A percentile compares a stretch with the other conserved stretches of the same genome.
Evolutionary conservation across 2,888 invertebrate genomes (phyloP).

Genomic region (Poecilobothrus nobilitatus): DNA sequence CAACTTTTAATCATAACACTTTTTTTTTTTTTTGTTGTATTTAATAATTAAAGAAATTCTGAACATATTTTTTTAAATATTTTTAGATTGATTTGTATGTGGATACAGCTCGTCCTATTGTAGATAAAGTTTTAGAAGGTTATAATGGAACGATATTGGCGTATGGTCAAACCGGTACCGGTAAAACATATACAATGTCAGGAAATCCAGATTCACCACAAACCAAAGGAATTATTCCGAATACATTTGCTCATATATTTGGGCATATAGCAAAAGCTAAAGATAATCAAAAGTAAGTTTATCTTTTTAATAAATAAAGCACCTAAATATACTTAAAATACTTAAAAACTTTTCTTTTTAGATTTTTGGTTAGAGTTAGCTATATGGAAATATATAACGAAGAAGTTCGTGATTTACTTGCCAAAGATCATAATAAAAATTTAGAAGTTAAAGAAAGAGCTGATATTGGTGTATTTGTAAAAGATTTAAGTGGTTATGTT

Average conservation of each 20-base stretch:
- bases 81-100: conserved; percentile 85
- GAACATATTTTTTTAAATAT: not conserved
- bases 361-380: conserved; percentile 92
- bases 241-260: conserved; percentile 98
- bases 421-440: conserved; percentile 75
- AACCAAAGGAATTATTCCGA: conserved; percentile 91
- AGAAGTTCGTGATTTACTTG: conserved; percentile 90
- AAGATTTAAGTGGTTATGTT: conserved; percentile 94
- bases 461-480: conserved; percentile 96
- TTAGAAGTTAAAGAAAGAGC: conserved; percentile 91
- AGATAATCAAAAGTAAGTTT: conserved; percentile 73
- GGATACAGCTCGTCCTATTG: conserved; percentile 90
- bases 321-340: too few relatives aligned
- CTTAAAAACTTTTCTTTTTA: conserved; percentile 34
- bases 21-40: too few relatives aligned
- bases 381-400: conserved; percentile 99
- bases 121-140: conserved; percentile 91
- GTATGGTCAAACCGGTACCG: conserved; percentile 91
- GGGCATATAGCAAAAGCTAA: conserved; percentile 92
- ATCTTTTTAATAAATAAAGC: not conserved
- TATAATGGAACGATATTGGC: conserved; percentile 93
- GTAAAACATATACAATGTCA: conserved; percentile 98
- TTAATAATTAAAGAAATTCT: not conserved
- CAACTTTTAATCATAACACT: too few relatives aligned
- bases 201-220: conserved; percentile 82